Conservation (phyloP, 2,113 vertebrate genomes). For the Vimba vimba region DNA sequence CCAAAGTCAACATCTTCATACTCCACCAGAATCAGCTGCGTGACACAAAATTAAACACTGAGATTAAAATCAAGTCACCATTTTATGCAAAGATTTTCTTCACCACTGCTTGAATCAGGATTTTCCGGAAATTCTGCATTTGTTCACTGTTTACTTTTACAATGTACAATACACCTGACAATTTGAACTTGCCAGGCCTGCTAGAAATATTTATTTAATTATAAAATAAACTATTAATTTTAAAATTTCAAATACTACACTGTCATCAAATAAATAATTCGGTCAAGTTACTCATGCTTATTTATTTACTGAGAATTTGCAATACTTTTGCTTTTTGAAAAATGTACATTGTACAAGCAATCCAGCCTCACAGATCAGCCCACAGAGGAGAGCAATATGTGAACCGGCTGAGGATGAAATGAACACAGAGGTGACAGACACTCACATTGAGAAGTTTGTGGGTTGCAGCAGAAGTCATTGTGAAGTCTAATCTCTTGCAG, state of each 20-base stretch:
- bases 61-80: not conserved
- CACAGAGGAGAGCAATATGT: not conserved
- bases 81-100: not conserved
- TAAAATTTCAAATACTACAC: not conserved
- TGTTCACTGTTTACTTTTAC: not conserved
- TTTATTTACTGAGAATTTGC: too few species aligned
- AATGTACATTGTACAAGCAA: not conserved
- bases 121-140: not conserved
- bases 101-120: not conserved
- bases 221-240: not conserved
- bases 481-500: slow-evolving; percentile 70
- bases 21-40: slow-evolving; percentile 64
- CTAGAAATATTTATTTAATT: not conserved
- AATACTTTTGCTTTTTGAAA: not conserved
- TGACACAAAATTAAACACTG: slow-evolving; percentile 23
- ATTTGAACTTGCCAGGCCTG: not conserved
- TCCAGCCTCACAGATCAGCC: not conserved
- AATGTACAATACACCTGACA: not conserved
- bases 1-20: slow-evolving; percentile 59
- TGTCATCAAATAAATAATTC: not conserved
- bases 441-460: slow-evolving; percentile 10
- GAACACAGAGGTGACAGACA: not conserved
- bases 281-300: not conserved
- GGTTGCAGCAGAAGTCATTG: slow-evolving; percentile 36
- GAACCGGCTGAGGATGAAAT: not conserved